A percentile compares a stretch with the other conserved stretches of the same genome.
Conservation (phyloP, 53 echinoderm and acorn worm species). For the Apostichopus leukothele region DNA sequence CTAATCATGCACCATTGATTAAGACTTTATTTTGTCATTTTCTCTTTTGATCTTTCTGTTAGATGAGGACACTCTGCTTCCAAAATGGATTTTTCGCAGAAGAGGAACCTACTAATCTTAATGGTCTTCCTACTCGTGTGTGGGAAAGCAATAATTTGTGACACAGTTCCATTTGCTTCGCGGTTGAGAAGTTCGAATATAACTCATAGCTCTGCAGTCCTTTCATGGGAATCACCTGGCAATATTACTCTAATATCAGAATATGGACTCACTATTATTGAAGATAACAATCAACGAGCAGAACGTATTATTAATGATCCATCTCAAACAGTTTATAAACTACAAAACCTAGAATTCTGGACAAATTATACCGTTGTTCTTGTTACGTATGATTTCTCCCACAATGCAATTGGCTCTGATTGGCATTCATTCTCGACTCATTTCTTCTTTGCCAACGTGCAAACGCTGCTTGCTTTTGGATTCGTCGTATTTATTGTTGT, state of each 20-base stretch:
- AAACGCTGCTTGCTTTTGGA: neutral
- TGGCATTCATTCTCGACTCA: constrained; percentile 26
- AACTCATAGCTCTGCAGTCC: neutral
- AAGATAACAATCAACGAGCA: neutral
- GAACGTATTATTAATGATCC: neutral
- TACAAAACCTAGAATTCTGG: neutral
- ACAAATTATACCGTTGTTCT: constrained; percentile 32
- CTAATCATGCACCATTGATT: too few species aligned
- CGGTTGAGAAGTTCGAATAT: neutral
- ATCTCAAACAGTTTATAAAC: neutral
- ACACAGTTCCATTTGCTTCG: constrained; percentile 11
- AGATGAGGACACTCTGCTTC: too few species aligned
- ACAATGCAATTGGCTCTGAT: neutral
- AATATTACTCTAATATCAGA: neutral
- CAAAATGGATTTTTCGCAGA: too few species aligned
- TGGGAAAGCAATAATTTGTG: neutral
- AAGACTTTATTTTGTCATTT: too few species aligned
- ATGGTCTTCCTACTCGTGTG: neutral
- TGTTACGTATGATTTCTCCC: neutral
- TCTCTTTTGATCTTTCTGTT: too few species aligned
- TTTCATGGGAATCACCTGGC: neutral
- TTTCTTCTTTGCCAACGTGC: constrained; percentile 2
- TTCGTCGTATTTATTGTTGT: neutral
- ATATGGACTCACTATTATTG: neutral
- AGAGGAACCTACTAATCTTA: neutral